phyloP scores from a whole-genome alignment of 2,888 invertebrate species.

The Lasioglossum marginatum region DNA sequence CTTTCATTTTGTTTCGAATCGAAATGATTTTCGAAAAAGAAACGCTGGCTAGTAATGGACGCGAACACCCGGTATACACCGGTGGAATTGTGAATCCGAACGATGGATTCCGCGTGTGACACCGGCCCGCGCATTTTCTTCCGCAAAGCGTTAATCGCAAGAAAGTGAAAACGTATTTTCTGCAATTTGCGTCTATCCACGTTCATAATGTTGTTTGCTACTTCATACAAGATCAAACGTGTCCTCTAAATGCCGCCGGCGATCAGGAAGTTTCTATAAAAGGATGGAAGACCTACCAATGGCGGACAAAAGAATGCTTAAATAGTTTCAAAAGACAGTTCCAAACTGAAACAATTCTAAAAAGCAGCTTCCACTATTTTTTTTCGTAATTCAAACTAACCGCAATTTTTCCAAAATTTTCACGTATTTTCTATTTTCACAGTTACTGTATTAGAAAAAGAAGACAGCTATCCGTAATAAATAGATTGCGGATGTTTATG shows the following conservation, averaged over 20 bases:
- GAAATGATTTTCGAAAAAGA: too few species aligned
- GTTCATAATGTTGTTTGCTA: slow-evolving; percentile 22
- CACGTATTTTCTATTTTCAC: too few species aligned
- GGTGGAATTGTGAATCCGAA: slow-evolving; percentile 1
- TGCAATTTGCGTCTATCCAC: slow-evolving; percentile 20
- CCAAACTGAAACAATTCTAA: too few species aligned
- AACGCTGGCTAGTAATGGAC: too few species aligned
- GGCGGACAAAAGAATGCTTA: not conserved
- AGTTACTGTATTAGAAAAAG: too few species aligned
- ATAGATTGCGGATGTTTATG: too few species aligned
- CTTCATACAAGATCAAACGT: slow-evolving; percentile 20
- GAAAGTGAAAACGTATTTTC: slow-evolving; percentile 58
- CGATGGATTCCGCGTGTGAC: slow-evolving; percentile 30
- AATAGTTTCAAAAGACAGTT: too few species aligned
- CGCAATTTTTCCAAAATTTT: too few species aligned
- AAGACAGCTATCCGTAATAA: not conserved
- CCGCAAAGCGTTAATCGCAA: slow-evolving; percentile 44
- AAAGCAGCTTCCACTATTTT: too few species aligned
- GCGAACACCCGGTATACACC: not conserved
- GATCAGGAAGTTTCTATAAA: slow-evolving; percentile 21
- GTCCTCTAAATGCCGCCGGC: slow-evolving; percentile 16
- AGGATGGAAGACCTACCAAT: not conserved
- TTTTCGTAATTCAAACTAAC: too few species aligned
- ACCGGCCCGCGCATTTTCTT: slow-evolving; percentile 36
- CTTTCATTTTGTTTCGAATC: too few species aligned